phyloP scores from a whole-genome alignment of 2,797 vertebrate species.

The Siniperca obscura region DNA sequence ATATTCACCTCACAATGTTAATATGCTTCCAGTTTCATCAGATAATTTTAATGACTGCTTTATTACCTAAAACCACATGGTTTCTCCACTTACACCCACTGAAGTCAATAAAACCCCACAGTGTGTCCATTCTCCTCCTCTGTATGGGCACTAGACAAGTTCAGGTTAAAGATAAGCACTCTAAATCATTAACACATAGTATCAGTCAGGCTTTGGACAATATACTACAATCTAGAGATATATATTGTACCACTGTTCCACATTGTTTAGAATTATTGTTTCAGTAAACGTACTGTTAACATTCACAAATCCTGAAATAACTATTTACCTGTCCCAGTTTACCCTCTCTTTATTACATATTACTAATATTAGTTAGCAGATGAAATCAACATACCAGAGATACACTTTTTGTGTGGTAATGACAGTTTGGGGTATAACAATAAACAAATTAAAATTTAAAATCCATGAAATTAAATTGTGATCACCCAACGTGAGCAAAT shows the following conservation, averaged over 20 bases:
- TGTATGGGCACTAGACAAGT: slow-evolving; percentile 35
- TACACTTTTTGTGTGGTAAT: slow-evolving; percentile 63
- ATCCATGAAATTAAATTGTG: slow-evolving; percentile 80
- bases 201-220: slow-evolving; percentile 12
- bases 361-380: slow-evolving; percentile 61
- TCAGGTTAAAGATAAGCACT: slow-evolving; percentile 47
- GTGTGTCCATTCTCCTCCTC: slow-evolving; percentile 24
- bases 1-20: slow-evolving; percentile 56
- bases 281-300: slow-evolving; percentile 4
- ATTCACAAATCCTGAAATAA: slow-evolving; percentile 12
- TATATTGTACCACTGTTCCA: too few species aligned
- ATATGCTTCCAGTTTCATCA: slow-evolving; percentile 50
- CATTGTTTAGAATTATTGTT: not conserved
- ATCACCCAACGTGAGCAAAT: slow-evolving; percentile 76
- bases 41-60: slow-evolving; percentile 58
- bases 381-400: slow-evolving; percentile 58
- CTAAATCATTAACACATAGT: slow-evolving; percentile 21
- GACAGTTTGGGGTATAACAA: slow-evolving; percentile 75
- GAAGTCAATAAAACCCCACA: slow-evolving; percentile 51
- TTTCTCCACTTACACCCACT: slow-evolving; percentile 39
- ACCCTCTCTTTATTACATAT: slow-evolving; percentile 35
- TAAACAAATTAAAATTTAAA: slow-evolving; percentile 82
- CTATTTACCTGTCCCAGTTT: slow-evolving; percentile 10
- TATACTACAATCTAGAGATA: slow-evolving; percentile 10
- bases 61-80: slow-evolving; percentile 60